Evolutionary conservation across 2,797 vertebrate genomes (phyloP).

Genomic region (Takifugu ocellatus): DNA sequence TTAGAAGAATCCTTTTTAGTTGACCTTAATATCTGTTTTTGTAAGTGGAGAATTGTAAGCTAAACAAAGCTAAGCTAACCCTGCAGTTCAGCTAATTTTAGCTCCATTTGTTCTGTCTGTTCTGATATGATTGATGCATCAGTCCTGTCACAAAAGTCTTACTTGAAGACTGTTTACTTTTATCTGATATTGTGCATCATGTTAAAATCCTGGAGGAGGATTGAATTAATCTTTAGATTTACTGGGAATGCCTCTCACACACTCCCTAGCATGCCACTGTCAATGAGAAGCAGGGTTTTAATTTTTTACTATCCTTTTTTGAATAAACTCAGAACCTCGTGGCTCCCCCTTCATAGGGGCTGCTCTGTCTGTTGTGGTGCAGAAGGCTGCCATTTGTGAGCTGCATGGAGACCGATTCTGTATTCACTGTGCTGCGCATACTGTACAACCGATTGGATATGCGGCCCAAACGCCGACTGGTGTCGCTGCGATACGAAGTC

Average conservation of each 20-base stretch:
- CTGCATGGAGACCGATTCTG: slow-evolving; percentile 37
- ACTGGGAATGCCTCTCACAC: slow-evolving; percentile 16
- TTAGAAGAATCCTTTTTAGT: no score
- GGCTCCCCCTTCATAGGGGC: slow-evolving; percentile 6
- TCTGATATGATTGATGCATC: neutral
- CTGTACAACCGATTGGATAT: slow-evolving; percentile 31
- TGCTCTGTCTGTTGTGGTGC: slow-evolving; percentile 20
- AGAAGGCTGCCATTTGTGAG: slow-evolving; percentile 18
- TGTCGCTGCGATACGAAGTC: slow-evolving; percentile 57
- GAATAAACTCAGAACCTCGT: slow-evolving; percentile 1
- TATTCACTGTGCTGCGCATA: slow-evolving; percentile 47
- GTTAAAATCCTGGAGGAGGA: slow-evolving; percentile 13
- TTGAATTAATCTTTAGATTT: slow-evolving; percentile 35
- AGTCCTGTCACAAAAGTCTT: neutral
- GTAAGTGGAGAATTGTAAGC: no score
- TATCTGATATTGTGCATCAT: neutral
- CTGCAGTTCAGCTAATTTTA: no score
- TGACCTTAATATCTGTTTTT: no score
- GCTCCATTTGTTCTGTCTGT: neutral
- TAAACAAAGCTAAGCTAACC: no score
- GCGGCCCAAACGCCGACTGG: slow-evolving; percentile 46
- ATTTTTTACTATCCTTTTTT: neutral
- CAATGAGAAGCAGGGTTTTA: slow-evolving; percentile 1
- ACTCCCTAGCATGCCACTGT: neutral
- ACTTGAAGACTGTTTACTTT: neutral